These are phyloP conservation scores for Chaenodraco wilsoni DNA, from an alignment of 2,797 vertebrate genomes.

Conservation along the genomic window DNA sequence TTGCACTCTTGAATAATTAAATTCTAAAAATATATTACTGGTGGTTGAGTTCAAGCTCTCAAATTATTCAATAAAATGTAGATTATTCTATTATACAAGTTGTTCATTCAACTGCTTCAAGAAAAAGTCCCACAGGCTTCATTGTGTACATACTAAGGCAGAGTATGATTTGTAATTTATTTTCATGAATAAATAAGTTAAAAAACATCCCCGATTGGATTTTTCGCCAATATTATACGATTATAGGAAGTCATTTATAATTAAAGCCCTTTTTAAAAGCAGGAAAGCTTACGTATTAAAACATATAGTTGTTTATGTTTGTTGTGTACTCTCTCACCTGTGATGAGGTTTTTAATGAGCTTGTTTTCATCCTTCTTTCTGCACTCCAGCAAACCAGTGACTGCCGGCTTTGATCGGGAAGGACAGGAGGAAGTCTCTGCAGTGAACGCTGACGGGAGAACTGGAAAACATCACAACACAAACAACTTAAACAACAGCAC, in stretches of 20 bases:
- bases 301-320: not conserved
- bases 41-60: too few relatives aligned
- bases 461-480: constrained; percentile 30
- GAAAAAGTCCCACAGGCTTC: too few relatives aligned
- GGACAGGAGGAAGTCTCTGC: constrained; percentile 44
- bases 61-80: too few relatives aligned
- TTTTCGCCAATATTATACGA: too few relatives aligned
- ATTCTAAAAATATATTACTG: too few relatives aligned
- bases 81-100: too few relatives aligned
- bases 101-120: too few relatives aligned
- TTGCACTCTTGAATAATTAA: too few relatives aligned
- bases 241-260: not conserved
- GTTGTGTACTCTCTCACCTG: constrained; percentile 70
- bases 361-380: constrained; percentile 82
- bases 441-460: constrained; percentile 25
- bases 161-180: too few relatives aligned
- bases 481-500: not conserved
- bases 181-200: too few relatives aligned
- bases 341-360: constrained; percentile 86
- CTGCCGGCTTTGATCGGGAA: constrained; percentile 27
- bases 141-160: too few relatives aligned
- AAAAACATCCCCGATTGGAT: too few relatives aligned
- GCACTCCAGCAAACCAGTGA: constrained; percentile 82
- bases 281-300: not conserved
- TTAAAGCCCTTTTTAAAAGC: not conserved